Conservation (phyloP, 2,113 vertebrate genomes). For the Tringa solitaria region DNA sequence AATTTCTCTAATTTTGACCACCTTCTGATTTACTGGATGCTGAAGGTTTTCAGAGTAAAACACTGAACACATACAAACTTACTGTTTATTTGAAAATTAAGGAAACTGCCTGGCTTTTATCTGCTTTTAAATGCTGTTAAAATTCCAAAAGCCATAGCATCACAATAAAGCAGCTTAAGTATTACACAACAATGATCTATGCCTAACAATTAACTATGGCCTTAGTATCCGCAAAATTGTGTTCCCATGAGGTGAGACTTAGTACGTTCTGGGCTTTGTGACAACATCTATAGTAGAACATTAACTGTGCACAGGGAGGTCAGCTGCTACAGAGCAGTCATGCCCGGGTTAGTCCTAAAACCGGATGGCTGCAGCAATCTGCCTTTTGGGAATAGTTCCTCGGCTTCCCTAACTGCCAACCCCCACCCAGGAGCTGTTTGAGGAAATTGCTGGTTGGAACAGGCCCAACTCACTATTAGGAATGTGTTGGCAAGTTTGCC, state of each 20-base stretch:
- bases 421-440: background rate
- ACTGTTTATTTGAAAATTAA: background rate
- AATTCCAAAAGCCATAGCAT: background rate
- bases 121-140: background rate
- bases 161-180: background rate
- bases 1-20: background rate
- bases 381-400: background rate
- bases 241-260: background rate
- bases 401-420: background rate
- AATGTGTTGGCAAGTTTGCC: background rate
- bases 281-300: background rate
- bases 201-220: background rate
- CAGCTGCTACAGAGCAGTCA: background rate
- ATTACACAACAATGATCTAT: background rate
- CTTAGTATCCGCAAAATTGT: background rate
- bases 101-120: background rate
- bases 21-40: background rate
- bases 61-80: background rate
- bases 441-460: background rate
- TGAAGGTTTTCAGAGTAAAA: background rate
- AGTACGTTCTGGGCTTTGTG: accelerated
- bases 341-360: background rate
- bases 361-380: background rate
- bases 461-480: background rate
- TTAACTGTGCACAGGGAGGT: background rate